Base-by-base conservation (phyloP, 2,113 vertebrate genomes). In the Ptyas mucosa region DNA sequence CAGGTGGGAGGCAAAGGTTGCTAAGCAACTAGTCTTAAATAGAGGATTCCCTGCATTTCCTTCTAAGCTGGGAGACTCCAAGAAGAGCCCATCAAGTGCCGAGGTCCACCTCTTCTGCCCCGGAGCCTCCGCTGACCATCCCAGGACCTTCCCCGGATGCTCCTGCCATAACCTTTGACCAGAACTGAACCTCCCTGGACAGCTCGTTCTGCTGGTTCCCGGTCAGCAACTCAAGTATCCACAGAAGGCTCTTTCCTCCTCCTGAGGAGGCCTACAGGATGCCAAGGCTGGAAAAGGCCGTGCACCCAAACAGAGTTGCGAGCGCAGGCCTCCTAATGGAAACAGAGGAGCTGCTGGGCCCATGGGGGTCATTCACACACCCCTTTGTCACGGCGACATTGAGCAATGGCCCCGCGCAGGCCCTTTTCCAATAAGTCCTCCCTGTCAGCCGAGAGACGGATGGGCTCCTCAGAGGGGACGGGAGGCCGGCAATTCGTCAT, bases 311-410 rank as follows among this genome's bases (percentile, higher is more conserved):
- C 23, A 64, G 61, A 14, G 0, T 21, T 52, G 46, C 6, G 10
- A 2, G 93, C 11, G 0, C 24, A 89, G 18, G 0, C 1, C 8
- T 75, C 29, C 88, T 95, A 91, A 96, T 93, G 94, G 95, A 96
- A 94, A 95, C 94, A 97, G 96, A 96, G 85, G 94, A 95, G 86
- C 2, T 85, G 86, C 85, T 89, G 94, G 95, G 95, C 95, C 96
- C 58, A 24, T 92, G 54, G 94, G 94, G 90, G 95, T 92, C 94
- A 94, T 96, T 96, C 94, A 94, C 94, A 94, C 95, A 91, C 94
- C 87, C 1, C 96, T 43, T 87, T 87, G 10, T 89, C 94, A 8
- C 46, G 0, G 87, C 12, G 96, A 97, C 94, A 39, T 96, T 97
- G 97, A 97, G 95, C 85, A 29, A 97, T 97, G 7, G 39, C 12